phyloP scores from a whole-genome alignment of 2,888 invertebrate species.

The Acleris literana region DNA sequence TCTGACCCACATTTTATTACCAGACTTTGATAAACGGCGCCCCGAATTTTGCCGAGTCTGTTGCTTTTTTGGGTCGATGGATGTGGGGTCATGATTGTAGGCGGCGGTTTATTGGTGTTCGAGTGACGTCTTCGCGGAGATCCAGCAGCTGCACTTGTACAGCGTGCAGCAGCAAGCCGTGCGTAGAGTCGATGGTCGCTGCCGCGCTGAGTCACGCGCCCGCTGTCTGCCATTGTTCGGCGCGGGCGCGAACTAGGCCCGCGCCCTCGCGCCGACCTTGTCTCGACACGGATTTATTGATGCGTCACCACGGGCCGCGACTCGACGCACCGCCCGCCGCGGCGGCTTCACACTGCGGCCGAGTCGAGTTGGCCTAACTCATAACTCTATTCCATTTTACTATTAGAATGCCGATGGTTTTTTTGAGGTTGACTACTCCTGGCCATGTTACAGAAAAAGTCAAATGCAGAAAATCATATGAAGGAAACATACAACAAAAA shows the following conservation, averaged over 20 bases:
- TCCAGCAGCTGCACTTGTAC: no score
- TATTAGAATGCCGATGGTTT: not conserved
- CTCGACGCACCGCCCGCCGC: conserved; percentile 44
- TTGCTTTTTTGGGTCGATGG: conserved; percentile 2
- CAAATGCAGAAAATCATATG: no score
- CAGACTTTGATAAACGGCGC: conserved; percentile 11
- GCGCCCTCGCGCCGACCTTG: conserved; percentile 80
- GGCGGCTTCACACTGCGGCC: conserved; percentile 31
- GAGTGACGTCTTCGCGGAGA: not conserved
- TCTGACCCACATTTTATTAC: conserved; percentile 23
- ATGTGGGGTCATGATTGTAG: not conserved
- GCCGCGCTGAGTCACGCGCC: conserved; percentile 63
- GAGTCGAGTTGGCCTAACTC: conserved; percentile 46
- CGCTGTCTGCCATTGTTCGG: conserved; percentile 65
- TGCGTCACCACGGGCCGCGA: conserved; percentile 69
- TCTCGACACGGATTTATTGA: conserved; percentile 79
- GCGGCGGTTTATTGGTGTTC: not conserved
- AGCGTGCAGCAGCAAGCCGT: not conserved
- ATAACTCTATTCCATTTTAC: not conserved
- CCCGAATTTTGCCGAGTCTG: conserved; percentile 2
- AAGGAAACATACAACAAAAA: no score
- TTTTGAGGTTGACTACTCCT: not conserved
- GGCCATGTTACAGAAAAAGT: no score
- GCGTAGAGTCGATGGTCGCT: conserved; percentile 8
- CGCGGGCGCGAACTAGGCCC: conserved; percentile 61